A percentile compares a stretch with the other conserved stretches of the same genome.
Evolutionary conservation across 2,113 vertebrate species (phyloP).

Genomic region (Ictidomys tridecemlineatus): DNA sequence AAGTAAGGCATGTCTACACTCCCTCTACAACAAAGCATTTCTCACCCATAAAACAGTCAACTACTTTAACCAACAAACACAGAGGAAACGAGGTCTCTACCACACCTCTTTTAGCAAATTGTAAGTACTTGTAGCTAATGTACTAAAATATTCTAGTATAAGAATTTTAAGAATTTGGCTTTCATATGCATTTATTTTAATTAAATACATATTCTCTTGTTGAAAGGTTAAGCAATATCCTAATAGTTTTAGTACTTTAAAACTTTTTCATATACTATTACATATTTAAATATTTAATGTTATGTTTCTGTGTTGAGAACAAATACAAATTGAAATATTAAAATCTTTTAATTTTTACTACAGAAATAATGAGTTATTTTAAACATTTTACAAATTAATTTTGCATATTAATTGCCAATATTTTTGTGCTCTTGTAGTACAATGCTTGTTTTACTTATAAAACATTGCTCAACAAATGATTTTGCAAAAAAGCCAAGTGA

Average conservation of each 20-base stretch:
- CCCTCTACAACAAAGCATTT: slow-evolving; percentile 99
- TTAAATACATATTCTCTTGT: slow-evolving; percentile 30
- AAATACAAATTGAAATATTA: slow-evolving; percentile 53
- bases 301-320: background rate
- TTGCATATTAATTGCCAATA: slow-evolving; percentile 20
- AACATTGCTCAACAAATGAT: slow-evolving; percentile 4
- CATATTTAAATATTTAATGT: background rate
- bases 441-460: slow-evolving; percentile 23
- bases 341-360: slow-evolving; percentile 18
- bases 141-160: background rate
- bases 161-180: slow-evolving; percentile 52
- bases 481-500: slow-evolving; percentile 35
- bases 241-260: slow-evolving; percentile 58
- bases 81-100: slow-evolving; percentile 98
- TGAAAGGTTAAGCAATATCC: background rate
- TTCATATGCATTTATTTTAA: slow-evolving; percentile 41
- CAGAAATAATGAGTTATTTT: slow-evolving; percentile 35
- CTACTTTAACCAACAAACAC: slow-evolving; percentile 98
- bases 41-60: slow-evolving; percentile 99
- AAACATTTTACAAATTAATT: slow-evolving; percentile 30
- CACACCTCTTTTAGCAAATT: slow-evolving; percentile 96
- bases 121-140: slow-evolving; percentile 88
- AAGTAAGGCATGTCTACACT: slow-evolving; percentile 98
- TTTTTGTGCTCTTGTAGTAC: background rate
- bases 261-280: background rate